Evolutionary conservation across 2,888 invertebrate genomes (phyloP).

Genomic region (Eupeodes luniger): DNA sequence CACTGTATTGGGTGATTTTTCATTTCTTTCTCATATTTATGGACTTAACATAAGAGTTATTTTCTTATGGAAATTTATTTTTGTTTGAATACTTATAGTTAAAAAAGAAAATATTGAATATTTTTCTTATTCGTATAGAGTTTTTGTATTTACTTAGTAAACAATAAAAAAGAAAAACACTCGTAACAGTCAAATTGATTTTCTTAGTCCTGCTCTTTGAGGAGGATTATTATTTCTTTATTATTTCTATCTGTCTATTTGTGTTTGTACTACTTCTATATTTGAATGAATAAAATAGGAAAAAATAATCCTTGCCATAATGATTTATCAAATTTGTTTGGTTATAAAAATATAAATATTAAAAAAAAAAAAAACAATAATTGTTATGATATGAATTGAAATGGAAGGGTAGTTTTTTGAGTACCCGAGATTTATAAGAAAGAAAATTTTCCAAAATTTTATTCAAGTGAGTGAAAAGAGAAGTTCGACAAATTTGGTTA

Average conservation of each 20-base stretch:
- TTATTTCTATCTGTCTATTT: background rate
- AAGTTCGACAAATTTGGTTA: background rate
- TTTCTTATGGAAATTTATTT: background rate
- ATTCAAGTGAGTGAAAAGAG: background rate
- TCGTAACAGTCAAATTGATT: background rate
- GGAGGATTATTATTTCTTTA: background rate
- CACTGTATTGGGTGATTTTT: background rate
- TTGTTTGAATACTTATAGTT: background rate
- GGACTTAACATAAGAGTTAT: background rate
- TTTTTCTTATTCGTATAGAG: background rate
- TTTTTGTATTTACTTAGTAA: background rate
- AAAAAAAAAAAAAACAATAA: background rate
- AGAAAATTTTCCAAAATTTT: background rate
- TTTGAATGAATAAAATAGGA: background rate
- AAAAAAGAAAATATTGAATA: constrained; percentile 3
- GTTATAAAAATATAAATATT: background rate
- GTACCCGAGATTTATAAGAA: background rate
- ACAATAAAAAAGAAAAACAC: background rate
- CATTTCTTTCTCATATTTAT: background rate
- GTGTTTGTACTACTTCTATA: background rate
- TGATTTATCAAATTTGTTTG: background rate
- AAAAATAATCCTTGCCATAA: constrained; percentile 15
- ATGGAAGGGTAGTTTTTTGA: background rate
- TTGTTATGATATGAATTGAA: background rate
- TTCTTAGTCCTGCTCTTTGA: background rate